Evolutionary conservation across 2,113 vertebrate species (phyloP).

Genomic region (Galemys pyrenaicus): DNA sequence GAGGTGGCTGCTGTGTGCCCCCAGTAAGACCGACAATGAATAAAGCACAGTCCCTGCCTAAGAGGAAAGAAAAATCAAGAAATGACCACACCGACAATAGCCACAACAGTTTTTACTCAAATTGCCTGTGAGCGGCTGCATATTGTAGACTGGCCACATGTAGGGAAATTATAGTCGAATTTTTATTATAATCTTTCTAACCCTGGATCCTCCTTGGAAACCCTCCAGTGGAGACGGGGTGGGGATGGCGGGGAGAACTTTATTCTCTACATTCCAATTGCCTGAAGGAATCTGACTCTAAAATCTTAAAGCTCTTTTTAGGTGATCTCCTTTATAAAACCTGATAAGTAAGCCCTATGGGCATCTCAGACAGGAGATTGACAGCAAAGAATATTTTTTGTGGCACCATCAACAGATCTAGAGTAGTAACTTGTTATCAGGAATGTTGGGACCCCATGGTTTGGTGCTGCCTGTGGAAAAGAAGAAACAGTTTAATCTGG

Average conservation of each 20-base stretch:
- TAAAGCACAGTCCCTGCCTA: neutral
- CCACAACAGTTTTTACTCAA: neutral
- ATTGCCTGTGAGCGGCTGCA: neutral
- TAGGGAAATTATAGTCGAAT: neutral
- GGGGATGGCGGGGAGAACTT: neutral
- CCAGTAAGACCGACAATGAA: neutral
- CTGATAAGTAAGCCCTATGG: neutral
- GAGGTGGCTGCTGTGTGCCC: neutral
- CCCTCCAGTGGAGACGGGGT: neutral
- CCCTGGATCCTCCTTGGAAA: neutral
- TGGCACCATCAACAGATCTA: neutral
- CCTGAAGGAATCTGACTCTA: neutral
- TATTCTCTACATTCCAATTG: neutral
- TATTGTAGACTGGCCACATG: neutral
- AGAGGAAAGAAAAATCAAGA: neutral
- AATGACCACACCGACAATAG: conserved; percentile 2
- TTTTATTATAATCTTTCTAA: conserved; percentile 13
- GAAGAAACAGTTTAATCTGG: neutral
- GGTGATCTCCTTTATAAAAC: neutral
- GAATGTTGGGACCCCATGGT: neutral
- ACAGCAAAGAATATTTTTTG: conserved; percentile 2
- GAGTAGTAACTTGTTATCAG: neutral
- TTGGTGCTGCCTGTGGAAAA: neutral
- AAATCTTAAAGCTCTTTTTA: conserved; percentile 22
- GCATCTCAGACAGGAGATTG: neutral